These are phyloP conservation scores for Lasioglossum lativentre DNA, from an alignment of 2,888 invertebrate genomes.

Conservation along the genomic window DNA sequence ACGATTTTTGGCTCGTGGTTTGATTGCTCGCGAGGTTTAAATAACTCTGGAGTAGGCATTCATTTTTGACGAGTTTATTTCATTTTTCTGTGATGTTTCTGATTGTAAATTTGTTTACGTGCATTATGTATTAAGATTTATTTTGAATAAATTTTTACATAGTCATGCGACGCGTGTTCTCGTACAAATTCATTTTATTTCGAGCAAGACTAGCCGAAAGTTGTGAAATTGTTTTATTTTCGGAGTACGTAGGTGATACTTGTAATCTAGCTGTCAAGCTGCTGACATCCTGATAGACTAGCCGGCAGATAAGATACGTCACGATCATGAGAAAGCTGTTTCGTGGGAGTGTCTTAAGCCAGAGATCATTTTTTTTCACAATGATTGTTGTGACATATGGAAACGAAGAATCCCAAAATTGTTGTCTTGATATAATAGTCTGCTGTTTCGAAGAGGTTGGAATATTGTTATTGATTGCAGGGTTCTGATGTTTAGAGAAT, in stretches of 20 bases:
- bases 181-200: not conserved
- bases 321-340: not conserved
- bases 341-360: not conserved
- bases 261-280: constrained; percentile 8
- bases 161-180: not conserved
- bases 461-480: not conserved
- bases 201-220: not conserved
- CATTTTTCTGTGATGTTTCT: not conserved
- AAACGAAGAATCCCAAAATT: not conserved
- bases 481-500: not conserved
- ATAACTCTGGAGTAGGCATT: not conserved
- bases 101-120: not conserved
- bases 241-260: constrained; percentile 4
- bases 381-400: not conserved
- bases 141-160: not conserved
- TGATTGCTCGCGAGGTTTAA: not conserved
- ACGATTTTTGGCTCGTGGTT: not conserved
- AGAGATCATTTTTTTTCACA: not conserved
- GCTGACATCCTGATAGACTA: not conserved
- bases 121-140: no score
- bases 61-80: no score
- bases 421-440: not conserved
- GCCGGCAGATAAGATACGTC: constrained; percentile 1
- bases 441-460: not conserved
- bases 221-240: constrained; percentile 8